A percentile compares a stretch with the other conserved stretches of the same genome.
Conservation (phyloP, 2,113 vertebrate species). For the Callipepla californica region DNA sequence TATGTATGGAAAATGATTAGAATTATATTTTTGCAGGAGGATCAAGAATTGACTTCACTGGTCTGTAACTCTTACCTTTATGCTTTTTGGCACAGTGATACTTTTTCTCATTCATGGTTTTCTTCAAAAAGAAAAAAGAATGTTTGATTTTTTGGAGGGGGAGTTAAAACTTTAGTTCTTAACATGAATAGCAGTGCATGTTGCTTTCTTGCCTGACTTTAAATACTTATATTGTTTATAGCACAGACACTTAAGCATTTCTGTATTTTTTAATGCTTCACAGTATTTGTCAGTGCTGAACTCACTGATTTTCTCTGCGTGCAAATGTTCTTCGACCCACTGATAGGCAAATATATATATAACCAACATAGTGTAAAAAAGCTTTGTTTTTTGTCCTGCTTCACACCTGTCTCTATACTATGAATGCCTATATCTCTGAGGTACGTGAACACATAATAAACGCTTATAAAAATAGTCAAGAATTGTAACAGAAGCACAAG, state of each 20-base stretch:
- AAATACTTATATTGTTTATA: background rate
- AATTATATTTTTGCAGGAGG: background rate
- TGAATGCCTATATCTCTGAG: background rate
- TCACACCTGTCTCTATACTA: background rate
- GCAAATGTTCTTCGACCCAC: background rate
- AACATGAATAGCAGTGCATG: background rate
- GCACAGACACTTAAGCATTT: background rate
- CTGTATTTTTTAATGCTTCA: background rate
- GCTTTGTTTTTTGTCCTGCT: background rate
- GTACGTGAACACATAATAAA: fast-evolving
- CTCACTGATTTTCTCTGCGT: background rate
- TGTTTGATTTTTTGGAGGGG: background rate
- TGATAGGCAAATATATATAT: background rate
- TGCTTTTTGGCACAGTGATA: background rate
- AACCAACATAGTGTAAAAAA: background rate
- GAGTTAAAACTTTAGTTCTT: background rate
- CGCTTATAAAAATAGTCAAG: background rate
- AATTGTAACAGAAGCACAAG: background rate
- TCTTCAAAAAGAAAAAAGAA: background rate
- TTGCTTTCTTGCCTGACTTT: background rate
- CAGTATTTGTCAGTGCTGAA: background rate
- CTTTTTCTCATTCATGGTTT: background rate
- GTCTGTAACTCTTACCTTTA: background rate
- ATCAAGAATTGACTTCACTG: background rate
- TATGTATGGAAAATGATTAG: background rate